Conservation (phyloP, 2,888 invertebrate genomes). For the Temnothorax ravouxi region DNA sequence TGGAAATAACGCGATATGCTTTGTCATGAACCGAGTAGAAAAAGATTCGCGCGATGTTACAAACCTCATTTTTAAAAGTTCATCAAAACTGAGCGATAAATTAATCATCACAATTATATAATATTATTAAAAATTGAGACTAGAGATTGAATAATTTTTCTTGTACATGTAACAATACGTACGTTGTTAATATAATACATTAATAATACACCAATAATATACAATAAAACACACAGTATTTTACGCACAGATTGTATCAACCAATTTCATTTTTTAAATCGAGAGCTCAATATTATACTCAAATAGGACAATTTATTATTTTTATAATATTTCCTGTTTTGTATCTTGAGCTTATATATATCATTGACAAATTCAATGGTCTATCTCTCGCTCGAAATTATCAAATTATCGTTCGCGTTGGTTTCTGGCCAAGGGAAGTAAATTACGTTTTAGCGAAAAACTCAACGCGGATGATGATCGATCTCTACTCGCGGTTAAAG, state of each 20-base stretch:
- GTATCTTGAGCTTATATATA: neutral
- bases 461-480: conserved; percentile 27
- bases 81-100: neutral
- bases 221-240: neutral
- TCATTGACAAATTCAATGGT: neutral
- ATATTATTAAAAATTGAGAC: neutral
- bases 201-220: neutral
- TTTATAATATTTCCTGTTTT: neutral
- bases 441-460: neutral
- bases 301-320: neutral
- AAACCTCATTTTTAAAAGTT: neutral
- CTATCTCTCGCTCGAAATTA: neutral
- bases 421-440: neutral
- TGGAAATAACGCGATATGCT: neutral
- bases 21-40: neutral
- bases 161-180: neutral
- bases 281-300: neutral
- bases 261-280: neutral
- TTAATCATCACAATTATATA: neutral
- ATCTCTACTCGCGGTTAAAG: conserved; percentile 24
- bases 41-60: neutral
- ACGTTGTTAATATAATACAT: neutral
- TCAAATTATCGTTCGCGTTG: neutral
- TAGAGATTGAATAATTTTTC: neutral
- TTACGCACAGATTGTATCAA: neutral